Evolutionary conservation across 2,797 vertebrate genomes (phyloP).

Genomic region (Miichthys miiuy): DNA sequence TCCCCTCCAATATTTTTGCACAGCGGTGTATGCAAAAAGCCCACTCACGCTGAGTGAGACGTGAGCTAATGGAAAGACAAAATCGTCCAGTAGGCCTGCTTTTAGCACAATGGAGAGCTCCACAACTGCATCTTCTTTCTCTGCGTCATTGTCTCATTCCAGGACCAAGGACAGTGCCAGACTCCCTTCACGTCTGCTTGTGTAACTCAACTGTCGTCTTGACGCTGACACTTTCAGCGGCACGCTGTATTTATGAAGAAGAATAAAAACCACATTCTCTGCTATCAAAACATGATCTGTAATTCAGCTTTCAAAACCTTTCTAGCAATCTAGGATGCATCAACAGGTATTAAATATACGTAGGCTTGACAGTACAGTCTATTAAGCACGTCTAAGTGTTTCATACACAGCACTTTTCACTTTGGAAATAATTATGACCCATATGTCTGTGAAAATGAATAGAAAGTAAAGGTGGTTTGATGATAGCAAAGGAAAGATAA

Average conservation of each 20-base stretch:
- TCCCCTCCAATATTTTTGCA: conserved; percentile 45
- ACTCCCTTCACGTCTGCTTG: conserved; percentile 16
- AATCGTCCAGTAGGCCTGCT: conserved; percentile 14
- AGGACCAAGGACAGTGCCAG: conserved; percentile 68
- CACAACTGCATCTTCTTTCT: conserved; percentile 17
- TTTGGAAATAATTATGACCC: conserved; percentile 31
- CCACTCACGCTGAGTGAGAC: neutral
- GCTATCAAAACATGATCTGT: conserved; percentile 42
- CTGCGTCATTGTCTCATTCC: conserved; percentile 49
- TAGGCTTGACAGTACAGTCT: conserved; percentile 11
- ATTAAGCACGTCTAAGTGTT: conserved; percentile 29
- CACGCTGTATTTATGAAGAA: conserved; percentile 14
- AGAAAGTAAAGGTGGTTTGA: neutral
- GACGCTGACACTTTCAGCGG: conserved; percentile 8
- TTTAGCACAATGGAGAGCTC: conserved; percentile 66
- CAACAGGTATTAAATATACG: conserved; percentile 35
- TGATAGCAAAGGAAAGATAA: conserved; percentile 13
- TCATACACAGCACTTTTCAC: conserved; percentile 7
- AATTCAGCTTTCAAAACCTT: conserved; percentile 32
- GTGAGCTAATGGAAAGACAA: conserved; percentile 33
- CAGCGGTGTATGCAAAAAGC: conserved; percentile 50
- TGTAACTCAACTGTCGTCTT: conserved; percentile 15
- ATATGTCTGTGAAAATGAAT: conserved; percentile 15
- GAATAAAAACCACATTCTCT: conserved; percentile 30
- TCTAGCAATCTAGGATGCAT: conserved; percentile 39